These are phyloP conservation scores for Pegoplata infirma DNA, from an alignment of 2,888 invertebrate species.

Conservation along the genomic window DNA sequence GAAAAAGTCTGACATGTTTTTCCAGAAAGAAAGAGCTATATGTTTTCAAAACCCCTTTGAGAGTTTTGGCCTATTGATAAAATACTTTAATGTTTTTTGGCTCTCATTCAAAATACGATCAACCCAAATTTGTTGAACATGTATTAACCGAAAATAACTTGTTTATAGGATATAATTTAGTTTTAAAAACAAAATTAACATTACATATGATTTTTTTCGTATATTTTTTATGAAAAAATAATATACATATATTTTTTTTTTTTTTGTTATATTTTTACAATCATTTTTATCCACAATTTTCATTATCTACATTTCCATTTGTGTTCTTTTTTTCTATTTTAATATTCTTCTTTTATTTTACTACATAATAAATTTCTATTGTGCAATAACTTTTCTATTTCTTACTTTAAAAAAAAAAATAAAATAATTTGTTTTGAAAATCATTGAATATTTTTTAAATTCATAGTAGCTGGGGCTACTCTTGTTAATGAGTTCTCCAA, in stretches of 20 bases:
- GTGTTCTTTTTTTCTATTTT: slow-evolving; percentile 39
- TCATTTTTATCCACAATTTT: background rate
- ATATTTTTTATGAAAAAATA: background rate
- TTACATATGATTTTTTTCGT: background rate
- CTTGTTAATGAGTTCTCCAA: slow-evolving; percentile 31
- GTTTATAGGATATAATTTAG: background rate
- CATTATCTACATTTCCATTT: slow-evolving; percentile 40
- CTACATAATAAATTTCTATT: slow-evolving; percentile 3
- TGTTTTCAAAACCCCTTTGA: no score
- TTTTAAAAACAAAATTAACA: background rate
- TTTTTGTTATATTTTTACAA: slow-evolving; percentile 6
- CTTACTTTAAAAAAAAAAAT: background rate
- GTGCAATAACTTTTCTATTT: slow-evolving; percentile 49
- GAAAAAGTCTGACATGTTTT: no score
- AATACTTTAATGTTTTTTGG: no score
- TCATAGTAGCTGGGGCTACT: slow-evolving; percentile 60
- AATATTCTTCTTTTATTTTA: background rate
- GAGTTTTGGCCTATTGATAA: no score
- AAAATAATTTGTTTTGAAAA: slow-evolving; percentile 2
- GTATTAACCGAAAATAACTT: no score
- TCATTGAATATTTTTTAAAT: slow-evolving; percentile 7
- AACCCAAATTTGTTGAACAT: slow-evolving; percentile 42
- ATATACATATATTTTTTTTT: slow-evolving; percentile 11
- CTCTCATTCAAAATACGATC: no score
- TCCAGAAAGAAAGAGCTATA: no score